Evolutionary conservation across 2,113 vertebrate genomes (phyloP).

Genomic region (Hystrix brachyura): DNA sequence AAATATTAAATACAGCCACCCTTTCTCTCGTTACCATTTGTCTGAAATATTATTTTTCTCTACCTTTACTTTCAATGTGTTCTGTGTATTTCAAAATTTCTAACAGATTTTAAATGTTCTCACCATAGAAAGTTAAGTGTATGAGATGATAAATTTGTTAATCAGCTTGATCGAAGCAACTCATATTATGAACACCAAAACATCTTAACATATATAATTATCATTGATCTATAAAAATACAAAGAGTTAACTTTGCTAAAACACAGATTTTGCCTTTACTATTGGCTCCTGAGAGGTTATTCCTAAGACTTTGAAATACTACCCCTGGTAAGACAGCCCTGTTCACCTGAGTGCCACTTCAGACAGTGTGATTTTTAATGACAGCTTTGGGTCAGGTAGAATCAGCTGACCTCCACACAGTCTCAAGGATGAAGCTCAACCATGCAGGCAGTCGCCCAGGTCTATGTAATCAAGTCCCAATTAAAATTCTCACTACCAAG

Average conservation of each 20-base stretch:
- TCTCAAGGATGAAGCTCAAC: not conserved
- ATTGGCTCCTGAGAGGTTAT: not conserved
- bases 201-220: not conserved
- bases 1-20: not conserved
- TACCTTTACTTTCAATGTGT: not conserved
- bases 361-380: not conserved
- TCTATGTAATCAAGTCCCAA: not conserved
- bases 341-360: not conserved
- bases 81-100: not conserved
- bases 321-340: not conserved
- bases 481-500: not conserved
- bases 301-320: not conserved
- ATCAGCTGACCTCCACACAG: not conserved
- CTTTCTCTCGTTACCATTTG: not conserved
- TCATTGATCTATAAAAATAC: not conserved
- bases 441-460: not conserved
- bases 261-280: not conserved
- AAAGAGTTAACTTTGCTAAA: not conserved
- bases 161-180: not conserved
- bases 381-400: not conserved
- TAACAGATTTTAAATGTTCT: not conserved
- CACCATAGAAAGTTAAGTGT: not conserved
- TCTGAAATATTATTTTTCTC: fast-evolving
- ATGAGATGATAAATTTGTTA: not conserved
- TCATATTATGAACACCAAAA: not conserved